Percentiles rank a stretch among this genome's conserved stretches.
Evolutionary conservation across 23 tunicate genomes (phyloP).

Genomic region (Styela plicata): DNA sequence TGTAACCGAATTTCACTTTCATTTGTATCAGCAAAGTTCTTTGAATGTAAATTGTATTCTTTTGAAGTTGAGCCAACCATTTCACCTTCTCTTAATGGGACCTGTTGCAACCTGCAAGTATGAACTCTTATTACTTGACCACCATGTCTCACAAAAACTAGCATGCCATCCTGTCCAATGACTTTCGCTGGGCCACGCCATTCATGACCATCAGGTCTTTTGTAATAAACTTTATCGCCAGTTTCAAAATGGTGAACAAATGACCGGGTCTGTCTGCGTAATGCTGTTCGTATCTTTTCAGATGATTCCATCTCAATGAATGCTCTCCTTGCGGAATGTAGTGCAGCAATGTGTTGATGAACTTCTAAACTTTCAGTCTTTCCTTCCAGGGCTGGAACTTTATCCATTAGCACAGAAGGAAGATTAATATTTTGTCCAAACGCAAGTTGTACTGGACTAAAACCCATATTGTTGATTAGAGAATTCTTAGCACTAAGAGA

Average conservation of each 20-base stretch:
- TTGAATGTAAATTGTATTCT: not conserved
- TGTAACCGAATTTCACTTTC: too few species aligned
- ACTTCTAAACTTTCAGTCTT: constrained; percentile 7
- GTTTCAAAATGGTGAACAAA: not conserved
- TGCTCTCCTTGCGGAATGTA: too few species aligned
- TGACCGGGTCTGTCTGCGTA: not conserved
- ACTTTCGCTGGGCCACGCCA: constrained; percentile 28
- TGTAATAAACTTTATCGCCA: constrained; percentile 13
- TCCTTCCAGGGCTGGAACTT: constrained; percentile 16
- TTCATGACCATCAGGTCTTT: not conserved
- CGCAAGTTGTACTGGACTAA: constrained; percentile 23
- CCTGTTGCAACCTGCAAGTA: constrained; percentile 18
- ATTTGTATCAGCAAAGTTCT: not conserved
- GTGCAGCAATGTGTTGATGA: not conserved
- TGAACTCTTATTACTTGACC: constrained; percentile 24
- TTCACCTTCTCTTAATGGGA: not conserved
- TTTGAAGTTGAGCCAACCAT: not conserved
- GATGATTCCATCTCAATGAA: too few species aligned
- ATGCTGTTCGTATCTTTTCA: constrained; percentile 5
- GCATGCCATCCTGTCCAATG: constrained; percentile 27
- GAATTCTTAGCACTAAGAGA: constrained; percentile 24
- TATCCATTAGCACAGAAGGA: constrained; percentile 5
- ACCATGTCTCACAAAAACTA: constrained; percentile 26
- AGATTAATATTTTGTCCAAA: constrained; percentile 13
- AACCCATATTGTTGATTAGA: constrained; percentile 11